A percentile compares a stretch with the other conserved stretches of the same genome.
Conservation (phyloP, 2,888 invertebrate genomes). For the Troides aeacus region DNA sequence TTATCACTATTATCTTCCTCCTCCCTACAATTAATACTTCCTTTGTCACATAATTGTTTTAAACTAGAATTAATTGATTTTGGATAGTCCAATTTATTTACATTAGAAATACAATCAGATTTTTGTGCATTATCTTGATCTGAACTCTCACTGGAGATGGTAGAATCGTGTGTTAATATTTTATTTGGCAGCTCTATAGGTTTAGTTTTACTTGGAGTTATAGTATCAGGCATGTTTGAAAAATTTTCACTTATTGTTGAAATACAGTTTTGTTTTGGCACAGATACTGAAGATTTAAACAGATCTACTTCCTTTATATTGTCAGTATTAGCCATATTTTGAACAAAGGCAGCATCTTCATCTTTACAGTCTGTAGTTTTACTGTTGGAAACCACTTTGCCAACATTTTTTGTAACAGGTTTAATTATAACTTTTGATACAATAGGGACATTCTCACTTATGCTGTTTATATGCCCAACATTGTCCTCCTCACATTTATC, state of each 20-base stretch:
- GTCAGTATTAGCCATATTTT: constrained; percentile 7
- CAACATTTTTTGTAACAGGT: constrained; percentile 47
- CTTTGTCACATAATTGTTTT: constrained; percentile 16
- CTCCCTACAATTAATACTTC: constrained; percentile 1
- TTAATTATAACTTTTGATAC: constrained; percentile 63
- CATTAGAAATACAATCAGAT: constrained; percentile 7
- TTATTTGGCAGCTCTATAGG: constrained; percentile 11
- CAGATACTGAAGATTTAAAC: constrained; percentile 1
- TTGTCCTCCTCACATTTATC: constrained; percentile 33
- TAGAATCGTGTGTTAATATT: constrained; percentile 2
- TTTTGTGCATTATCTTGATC: constrained; percentile 11
- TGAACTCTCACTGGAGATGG: constrained; percentile 9
- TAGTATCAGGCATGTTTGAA: constrained; percentile 1
- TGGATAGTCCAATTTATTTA: constrained; percentile 28
- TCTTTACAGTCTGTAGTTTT: constrained; percentile 16
- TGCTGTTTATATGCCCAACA: constrained; percentile 51
- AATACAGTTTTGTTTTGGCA: constrained; percentile 41
- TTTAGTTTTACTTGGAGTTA: not conserved
- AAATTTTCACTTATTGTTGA: constrained; percentile 30
- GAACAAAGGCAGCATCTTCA: constrained; percentile 1
- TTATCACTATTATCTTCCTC: constrained; percentile 4
- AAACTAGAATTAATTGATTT: constrained; percentile 40
- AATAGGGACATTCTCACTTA: constrained; percentile 43
- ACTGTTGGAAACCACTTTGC: constrained; percentile 33
- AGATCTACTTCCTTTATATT: constrained; percentile 1